A percentile compares a stretch with the other conserved stretches of the same genome.
Conservation (phyloP, 1,140 invertebrate genomes). For the Anagrus nilaparvatae region DNA sequence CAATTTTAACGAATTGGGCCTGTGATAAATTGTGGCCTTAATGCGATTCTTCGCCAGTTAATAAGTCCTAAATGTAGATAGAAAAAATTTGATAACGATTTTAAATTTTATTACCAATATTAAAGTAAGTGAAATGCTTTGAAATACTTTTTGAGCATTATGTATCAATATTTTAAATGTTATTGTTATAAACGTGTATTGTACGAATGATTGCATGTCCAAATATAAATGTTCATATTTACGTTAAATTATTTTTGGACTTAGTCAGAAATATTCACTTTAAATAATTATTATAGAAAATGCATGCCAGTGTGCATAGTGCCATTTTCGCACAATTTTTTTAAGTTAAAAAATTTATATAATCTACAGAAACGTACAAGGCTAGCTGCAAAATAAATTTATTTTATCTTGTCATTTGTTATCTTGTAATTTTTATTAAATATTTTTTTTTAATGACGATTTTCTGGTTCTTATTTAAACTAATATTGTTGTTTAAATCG, state of each 20-base stretch:
- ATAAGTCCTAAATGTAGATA: constrained; percentile 2
- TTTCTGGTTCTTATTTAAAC: constrained; percentile 17
- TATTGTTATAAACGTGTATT: constrained; percentile 10
- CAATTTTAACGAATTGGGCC: constrained; percentile 14
- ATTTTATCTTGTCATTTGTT: constrained; percentile 27
- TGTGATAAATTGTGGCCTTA: constrained; percentile 5
- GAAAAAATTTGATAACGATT: constrained; percentile 12
- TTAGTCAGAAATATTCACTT: constrained; percentile 9
- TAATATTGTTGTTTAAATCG: constrained; percentile 37
- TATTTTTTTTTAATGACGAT: constrained; percentile 12
- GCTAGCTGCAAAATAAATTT: constrained; percentile 22
- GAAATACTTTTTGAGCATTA: constrained; percentile 1
- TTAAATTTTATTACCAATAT: constrained; percentile 2
- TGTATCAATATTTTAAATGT: constrained; percentile 6
- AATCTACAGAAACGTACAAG: constrained; percentile 14
- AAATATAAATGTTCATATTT: constrained; percentile 12
- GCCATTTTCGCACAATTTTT: constrained; percentile 30
- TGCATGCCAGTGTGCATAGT: constrained; percentile 34
- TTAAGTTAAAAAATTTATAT: constrained; percentile 17
- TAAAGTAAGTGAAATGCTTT: background rate
- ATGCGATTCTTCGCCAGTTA: constrained; percentile 7
- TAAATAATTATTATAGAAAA: constrained; percentile 18
- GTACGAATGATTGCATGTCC: constrained; percentile 15
- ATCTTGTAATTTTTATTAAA: constrained; percentile 18
- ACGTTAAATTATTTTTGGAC: constrained; percentile 9